A percentile compares a stretch with the other conserved stretches of the same genome.
Evolutionary conservation across 2,113 vertebrate genomes (phyloP).

Genomic region (Baryphthengus martii): DNA sequence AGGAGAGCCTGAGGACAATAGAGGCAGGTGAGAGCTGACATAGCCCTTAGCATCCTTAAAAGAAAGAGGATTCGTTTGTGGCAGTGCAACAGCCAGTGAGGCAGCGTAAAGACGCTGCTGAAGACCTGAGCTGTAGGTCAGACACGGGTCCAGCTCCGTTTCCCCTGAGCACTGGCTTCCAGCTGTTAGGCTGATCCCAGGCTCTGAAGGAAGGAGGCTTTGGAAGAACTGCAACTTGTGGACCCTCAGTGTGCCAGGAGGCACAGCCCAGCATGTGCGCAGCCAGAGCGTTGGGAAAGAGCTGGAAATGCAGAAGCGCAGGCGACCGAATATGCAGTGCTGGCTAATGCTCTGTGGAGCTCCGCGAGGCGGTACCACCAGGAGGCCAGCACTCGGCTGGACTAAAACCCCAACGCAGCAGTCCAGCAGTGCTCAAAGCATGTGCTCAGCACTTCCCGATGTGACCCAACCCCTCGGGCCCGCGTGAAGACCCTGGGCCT

Average conservation of each 20-base stretch:
- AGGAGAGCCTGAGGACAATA: neutral
- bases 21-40: accelerated
- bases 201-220: neutral
- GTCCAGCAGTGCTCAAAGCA: neutral
- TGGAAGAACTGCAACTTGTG: neutral
- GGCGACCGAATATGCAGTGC: accelerated
- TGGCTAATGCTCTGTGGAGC: neutral
- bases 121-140: neutral
- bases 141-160: neutral
- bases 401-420: neutral
- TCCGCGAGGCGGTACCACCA: accelerated
- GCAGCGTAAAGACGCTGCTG: neutral
- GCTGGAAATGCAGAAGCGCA: neutral
- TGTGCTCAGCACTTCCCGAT: neutral
- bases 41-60: neutral
- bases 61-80: neutral
- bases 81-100: accelerated
- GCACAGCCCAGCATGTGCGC: neutral
- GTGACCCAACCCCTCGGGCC: neutral
- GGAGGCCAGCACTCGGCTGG: accelerated
- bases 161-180: neutral
- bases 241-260: accelerated
- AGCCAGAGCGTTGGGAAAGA: neutral
- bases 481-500: neutral
- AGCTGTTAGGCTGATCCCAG: accelerated